phyloP scores from a whole-genome alignment of 2,888 invertebrate genomes.

The Torymus texanus region DNA sequence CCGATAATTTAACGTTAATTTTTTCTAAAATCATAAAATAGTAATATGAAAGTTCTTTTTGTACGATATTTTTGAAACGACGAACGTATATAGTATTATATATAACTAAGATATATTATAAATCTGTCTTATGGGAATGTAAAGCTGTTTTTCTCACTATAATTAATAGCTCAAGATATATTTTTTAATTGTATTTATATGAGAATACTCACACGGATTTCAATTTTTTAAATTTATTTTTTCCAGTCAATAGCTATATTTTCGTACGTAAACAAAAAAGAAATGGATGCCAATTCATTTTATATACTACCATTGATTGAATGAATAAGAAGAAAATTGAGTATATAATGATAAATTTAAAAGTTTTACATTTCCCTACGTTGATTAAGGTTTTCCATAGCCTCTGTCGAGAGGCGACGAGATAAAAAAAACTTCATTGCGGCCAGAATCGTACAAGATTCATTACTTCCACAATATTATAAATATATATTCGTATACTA shows the following conservation, averaged over 20 bases:
- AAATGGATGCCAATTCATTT: too few species aligned
- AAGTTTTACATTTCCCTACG: constrained; percentile 5
- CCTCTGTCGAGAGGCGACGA: not conserved
- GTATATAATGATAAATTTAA: not conserved
- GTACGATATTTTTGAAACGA: constrained; percentile 35
- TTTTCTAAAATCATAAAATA: constrained; percentile 12
- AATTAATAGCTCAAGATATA: not conserved
- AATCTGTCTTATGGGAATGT: constrained; percentile 18
- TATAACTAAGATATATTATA: constrained; percentile 2
- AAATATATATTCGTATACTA: not conserved
- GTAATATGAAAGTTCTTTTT: constrained; percentile 27
- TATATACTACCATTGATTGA: too few species aligned
- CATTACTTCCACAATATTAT: constrained; percentile 42
- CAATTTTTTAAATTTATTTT: too few species aligned
- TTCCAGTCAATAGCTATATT: too few species aligned
- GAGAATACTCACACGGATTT: not conserved
- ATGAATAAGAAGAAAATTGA: too few species aligned
- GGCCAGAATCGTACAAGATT: constrained; percentile 41
- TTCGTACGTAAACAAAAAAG: too few species aligned
- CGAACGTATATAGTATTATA: constrained; percentile 16
- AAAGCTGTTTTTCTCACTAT: not conserved
- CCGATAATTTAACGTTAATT: too few species aligned
- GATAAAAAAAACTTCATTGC: constrained; percentile 24
- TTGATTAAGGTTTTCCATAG: constrained; percentile 38
- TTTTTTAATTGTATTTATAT: not conserved